Conservation (phyloP, 2,113 vertebrate species). For the Cisticola juncidis region DNA sequence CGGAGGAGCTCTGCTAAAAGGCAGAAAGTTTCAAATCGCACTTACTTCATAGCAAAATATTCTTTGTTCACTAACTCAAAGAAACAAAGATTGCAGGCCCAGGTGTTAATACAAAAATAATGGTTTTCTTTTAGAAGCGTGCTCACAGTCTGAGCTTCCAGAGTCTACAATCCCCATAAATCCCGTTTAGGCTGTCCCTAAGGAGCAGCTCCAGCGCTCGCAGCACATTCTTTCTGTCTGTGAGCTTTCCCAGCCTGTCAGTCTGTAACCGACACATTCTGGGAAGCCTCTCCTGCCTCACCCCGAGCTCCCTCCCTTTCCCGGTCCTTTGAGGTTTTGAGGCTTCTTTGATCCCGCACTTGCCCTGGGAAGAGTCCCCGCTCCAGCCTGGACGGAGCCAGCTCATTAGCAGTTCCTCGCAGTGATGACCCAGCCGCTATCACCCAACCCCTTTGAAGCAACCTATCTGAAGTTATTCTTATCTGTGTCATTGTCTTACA, state of each 20-base stretch:
- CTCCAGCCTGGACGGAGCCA: not conserved
- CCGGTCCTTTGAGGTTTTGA: conserved; percentile 15
- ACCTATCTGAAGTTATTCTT: conserved; percentile 6
- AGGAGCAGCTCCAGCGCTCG: not conserved
- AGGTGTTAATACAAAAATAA: not conserved
- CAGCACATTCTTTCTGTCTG: not conserved
- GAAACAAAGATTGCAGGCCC: not conserved
- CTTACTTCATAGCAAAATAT: not conserved
- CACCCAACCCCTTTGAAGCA: conserved; percentile 25
- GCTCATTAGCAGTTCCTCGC: not conserved
- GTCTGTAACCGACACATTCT: conserved; percentile 9
- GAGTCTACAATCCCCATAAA: not conserved
- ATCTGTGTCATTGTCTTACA: conserved; percentile 26
- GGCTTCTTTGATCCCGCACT: conserved; percentile 32
- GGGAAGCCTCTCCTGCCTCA: conserved; percentile 35
- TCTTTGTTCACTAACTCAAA: not conserved
- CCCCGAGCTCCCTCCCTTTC: not conserved
- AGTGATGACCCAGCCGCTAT: not conserved
- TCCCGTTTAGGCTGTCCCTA: not conserved
- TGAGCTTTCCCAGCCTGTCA: conserved; percentile 35
- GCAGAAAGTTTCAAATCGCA: not conserved
- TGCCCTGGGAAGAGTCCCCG: not conserved
- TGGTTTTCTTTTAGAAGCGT: not conserved
- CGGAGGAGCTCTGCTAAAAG: not conserved
- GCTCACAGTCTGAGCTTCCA: not conserved